Percentiles rank a stretch among this genome's conserved stretches.
Conservation (phyloP, 2,113 vertebrate genomes). For the Hyperopisus bebe region DNA sequence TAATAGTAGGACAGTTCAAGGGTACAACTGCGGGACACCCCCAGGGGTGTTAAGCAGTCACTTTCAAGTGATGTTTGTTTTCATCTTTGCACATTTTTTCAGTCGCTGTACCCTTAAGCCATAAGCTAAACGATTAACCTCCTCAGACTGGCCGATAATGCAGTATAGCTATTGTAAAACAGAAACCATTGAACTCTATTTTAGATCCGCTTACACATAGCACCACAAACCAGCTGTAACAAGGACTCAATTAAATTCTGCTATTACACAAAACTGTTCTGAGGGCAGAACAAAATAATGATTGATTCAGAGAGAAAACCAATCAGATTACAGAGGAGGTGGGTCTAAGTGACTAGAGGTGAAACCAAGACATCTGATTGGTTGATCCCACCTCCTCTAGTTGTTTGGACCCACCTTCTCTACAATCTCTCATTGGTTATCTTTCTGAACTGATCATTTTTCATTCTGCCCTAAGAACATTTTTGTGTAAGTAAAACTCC, state of each 20-base stretch:
- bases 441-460: too few species aligned
- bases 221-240: background rate
- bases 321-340: too few species aligned
- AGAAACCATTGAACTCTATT: background rate
- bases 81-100: background rate
- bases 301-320: too few species aligned
- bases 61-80: slow-evolving; percentile 9
- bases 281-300: too few species aligned
- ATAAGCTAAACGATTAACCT: background rate
- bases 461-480: too few species aligned
- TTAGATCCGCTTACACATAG: background rate
- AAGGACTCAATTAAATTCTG: background rate
- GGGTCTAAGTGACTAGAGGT: too few species aligned
- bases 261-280: background rate
- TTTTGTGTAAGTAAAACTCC: too few species aligned
- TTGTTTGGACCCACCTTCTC: too few species aligned
- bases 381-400: too few species aligned
- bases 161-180: background rate
- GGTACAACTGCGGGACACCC: background rate
- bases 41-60: background rate
- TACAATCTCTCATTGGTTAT: too few species aligned
- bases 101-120: background rate
- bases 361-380: too few species aligned
- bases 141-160: background rate
- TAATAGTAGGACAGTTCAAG: slow-evolving; percentile 1